phyloP scores from a whole-genome alignment of 2,888 invertebrate genomes.

The Romanomermis culicivorax region DNA sequence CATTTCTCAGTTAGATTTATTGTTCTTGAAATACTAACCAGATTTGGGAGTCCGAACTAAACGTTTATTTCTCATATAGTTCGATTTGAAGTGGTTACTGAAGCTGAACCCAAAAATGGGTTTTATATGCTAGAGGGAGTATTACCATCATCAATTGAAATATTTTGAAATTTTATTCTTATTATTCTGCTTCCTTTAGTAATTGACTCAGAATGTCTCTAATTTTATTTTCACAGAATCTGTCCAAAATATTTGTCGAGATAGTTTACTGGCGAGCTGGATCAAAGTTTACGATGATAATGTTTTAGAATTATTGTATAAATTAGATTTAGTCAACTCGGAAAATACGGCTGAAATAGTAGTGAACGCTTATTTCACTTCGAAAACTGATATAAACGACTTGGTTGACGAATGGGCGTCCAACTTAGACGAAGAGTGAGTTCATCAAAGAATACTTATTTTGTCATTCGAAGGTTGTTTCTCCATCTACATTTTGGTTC shows the following conservation, averaged over 20 bases:
- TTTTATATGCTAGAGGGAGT: no score
- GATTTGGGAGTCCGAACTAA: no score
- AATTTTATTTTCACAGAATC: slow-evolving; percentile 23
- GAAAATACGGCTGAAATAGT: slow-evolving; percentile 38
- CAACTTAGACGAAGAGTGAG: not conserved
- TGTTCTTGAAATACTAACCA: no score
- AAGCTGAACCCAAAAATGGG: no score
- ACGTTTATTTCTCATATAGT: no score
- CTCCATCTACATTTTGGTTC: not conserved
- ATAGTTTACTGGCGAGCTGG: slow-evolving; percentile 46
- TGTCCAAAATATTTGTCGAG: slow-evolving; percentile 31
- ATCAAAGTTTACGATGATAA: slow-evolving; percentile 48
- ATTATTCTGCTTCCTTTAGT: not conserved
- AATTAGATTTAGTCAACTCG: slow-evolving; percentile 49
- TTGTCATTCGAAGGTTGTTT: no score
- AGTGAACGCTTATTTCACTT: slow-evolving; percentile 38
- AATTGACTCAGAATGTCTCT: no score
- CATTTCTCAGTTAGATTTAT: no score
- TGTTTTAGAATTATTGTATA: slow-evolving; percentile 47
- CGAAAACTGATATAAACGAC: slow-evolving; percentile 30
- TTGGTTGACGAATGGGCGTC: slow-evolving; percentile 10
- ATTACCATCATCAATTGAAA: slow-evolving; percentile 5
- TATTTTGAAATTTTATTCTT: not conserved
- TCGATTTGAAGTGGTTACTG: no score
- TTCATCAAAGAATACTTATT: no score